These are phyloP conservation scores for Echeneis naucrates DNA, from an alignment of 2,797 vertebrate genomes.

Conservation along the genomic window DNA sequence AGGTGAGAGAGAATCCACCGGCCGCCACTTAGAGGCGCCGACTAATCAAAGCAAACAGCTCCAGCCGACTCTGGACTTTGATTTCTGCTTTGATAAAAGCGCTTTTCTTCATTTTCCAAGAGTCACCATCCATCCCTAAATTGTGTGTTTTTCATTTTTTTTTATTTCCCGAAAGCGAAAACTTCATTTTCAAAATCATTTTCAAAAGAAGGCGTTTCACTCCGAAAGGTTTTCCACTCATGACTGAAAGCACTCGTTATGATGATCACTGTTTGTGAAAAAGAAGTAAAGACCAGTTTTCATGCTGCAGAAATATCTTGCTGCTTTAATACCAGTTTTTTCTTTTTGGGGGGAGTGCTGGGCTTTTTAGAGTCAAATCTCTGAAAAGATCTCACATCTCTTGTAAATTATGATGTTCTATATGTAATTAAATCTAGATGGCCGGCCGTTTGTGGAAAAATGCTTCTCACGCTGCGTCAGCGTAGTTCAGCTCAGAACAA, in stretches of 20 bases:
- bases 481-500: no score
- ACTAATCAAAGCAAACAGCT: background rate
- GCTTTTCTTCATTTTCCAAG: background rate
- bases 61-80: background rate
- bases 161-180: background rate
- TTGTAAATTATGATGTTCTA: slow-evolving; percentile 16
- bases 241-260: background rate
- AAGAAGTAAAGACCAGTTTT: no score
- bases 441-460: no score
- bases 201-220: background rate
- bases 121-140: background rate
- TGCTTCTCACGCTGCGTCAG: no score
- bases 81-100: background rate
- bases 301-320: background rate
- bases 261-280: background rate
- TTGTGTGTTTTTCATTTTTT: background rate
- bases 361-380: no score
- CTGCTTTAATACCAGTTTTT: background rate
- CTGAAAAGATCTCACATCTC: background rate
- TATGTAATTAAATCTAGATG: no score
- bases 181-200: background rate
- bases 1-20: slow-evolving; percentile 83
- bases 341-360: no score
- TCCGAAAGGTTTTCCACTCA: background rate
- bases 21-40: background rate